Evolutionary conservation across 2,113 vertebrate genomes (phyloP), one percentile per base, ranked within the genome.

Genomic region (Elachura formosa): DNA sequence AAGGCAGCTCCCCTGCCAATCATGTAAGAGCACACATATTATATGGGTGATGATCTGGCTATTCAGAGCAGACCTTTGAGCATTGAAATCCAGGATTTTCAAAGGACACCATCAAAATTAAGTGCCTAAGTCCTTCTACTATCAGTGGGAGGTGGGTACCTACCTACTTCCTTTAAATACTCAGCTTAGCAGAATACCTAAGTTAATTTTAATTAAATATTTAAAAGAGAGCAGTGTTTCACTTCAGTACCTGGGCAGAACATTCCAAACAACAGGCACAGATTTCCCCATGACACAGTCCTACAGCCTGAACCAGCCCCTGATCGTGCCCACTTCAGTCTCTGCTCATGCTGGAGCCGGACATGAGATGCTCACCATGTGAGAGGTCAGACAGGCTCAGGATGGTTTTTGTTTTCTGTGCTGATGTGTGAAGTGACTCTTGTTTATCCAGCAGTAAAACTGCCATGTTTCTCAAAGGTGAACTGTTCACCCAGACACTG

Each of bases 41-140:
- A 58, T 55, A 59, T 2, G 36, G 59, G 33, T 49, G 68, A 73
- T 85, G 52, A 76, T 84, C 62, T 93, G 62, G 13, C 41, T 69
- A 54, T 88, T 83, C 71, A 71, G 41, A 93, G 26, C 63, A 91
- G 92, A 87, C 33, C 78, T 94, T 83, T 90, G 78, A 91, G 71
- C 62, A 38, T 3, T 79, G 71, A 73, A 87, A 78, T 28, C 11
- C 34, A 73, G 41, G 13, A 21, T 66, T 95, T 89, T 66, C 74
- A 49, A 79, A 79, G 54, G 4, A 73, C 1, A 13, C 54, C 69
- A 54, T 24, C 17, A 82, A 43, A 93, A 89, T 66, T 69, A 54
- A 45, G 54, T 78, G 63, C 41, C 33, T 21, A 87, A 78, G 56
- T 84, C 86, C 84, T 82, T 33, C 31, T 89, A 48, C 58, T 76